Evolutionary conservation across 1,140 invertebrate species (phyloP).

Genomic region (Macrocentrus cingulum): DNA sequence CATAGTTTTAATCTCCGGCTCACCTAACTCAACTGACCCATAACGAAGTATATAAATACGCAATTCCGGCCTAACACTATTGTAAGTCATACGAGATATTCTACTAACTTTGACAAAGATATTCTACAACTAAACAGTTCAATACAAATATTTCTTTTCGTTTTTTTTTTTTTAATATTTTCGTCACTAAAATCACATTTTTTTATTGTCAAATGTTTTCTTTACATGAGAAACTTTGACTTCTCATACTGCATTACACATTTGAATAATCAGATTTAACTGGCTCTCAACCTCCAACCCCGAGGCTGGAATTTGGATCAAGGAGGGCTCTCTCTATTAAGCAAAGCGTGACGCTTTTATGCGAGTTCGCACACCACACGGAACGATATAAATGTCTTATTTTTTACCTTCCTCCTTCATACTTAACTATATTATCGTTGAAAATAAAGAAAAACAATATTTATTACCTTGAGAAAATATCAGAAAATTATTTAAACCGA

Average conservation of each 20-base stretch:
- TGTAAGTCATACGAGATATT: too few species aligned
- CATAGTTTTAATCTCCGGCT: constrained; percentile 36
- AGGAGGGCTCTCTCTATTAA: constrained; percentile 46
- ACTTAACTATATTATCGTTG: too few species aligned
- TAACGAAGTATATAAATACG: too few species aligned
- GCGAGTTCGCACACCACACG: constrained; percentile 48
- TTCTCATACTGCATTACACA: constrained; percentile 1
- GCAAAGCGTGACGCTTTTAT: constrained; percentile 48
- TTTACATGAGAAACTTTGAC: background rate
- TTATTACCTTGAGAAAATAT: too few species aligned
- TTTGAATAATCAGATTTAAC: constrained; percentile 40
- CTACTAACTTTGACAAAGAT: too few species aligned
- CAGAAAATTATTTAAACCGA: too few species aligned
- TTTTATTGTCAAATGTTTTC: background rate
- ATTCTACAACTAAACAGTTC: too few species aligned
- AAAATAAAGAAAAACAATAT: too few species aligned
- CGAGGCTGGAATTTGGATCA: constrained; percentile 53
- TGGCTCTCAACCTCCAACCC: constrained; percentile 46
- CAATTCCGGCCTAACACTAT: too few species aligned
- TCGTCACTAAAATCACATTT: too few species aligned
- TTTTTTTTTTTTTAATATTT: background rate
- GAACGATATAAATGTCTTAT: constrained; percentile 33
- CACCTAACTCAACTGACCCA: constrained; percentile 39
- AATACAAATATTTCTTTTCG: constrained; percentile 7
- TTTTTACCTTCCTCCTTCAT: constrained; percentile 22